Evolutionary conservation across 2,888 invertebrate genomes (phyloP).

Genomic region (Magallana nippona): DNA sequence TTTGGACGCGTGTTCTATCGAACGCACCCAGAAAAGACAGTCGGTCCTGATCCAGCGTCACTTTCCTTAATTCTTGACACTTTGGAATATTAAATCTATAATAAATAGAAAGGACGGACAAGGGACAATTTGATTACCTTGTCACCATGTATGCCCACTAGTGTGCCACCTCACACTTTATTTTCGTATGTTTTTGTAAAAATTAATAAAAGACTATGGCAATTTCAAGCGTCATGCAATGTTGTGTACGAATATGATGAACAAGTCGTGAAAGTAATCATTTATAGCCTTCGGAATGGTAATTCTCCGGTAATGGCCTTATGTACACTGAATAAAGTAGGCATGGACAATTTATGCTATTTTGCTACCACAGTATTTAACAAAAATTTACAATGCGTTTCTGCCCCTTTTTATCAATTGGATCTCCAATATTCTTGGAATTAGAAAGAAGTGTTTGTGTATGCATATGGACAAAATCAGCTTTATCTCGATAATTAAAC

Average conservation of each 20-base stretch:
- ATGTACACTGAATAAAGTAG: too few species aligned
- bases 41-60: background rate
- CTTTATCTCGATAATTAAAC: too few species aligned
- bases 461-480: too few species aligned
- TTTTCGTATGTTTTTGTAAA: background rate
- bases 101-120: background rate
- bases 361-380: too few species aligned
- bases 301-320: too few species aligned
- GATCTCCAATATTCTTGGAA: too few species aligned
- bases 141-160: background rate
- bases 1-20: background rate
- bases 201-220: background rate
- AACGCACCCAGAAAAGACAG: background rate
- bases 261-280: background rate
- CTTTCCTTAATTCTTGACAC: background rate
- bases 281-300: background rate
- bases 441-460: too few species aligned
- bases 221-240: conserved; percentile 29
- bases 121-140: background rate
- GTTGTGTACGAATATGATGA: background rate
- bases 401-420: too few species aligned
- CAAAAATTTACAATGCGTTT: too few species aligned
- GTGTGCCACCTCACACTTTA: background rate
- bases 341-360: too few species aligned
- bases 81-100: background rate